Base-by-base conservation (phyloP, 2,888 invertebrate species). In the Rambutsinella grinnellia region DNA sequence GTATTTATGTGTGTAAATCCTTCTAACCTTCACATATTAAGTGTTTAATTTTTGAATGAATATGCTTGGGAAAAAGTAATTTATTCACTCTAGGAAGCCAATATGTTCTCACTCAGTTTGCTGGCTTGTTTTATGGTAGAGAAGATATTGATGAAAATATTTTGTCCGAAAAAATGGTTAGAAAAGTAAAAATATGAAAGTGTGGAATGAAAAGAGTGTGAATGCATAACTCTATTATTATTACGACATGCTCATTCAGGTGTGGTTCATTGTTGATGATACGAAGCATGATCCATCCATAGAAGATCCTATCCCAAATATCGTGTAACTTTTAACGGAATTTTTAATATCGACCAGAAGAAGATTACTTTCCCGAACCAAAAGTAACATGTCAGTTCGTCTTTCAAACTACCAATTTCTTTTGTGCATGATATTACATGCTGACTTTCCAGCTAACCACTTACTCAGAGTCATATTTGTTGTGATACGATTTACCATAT, bases 41-140 rank as follows among this genome's bases (percentile, higher is more conserved):
- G n/a, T n/a, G n/a, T n/a, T 51, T 53, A n/a, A 26, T 62, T 49
- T 27, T 17, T 27, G 26, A 61, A 62, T 54, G 51, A 54, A 62
- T 36, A 8, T 13, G 61, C 56, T 70, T 70, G 54, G 61, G 26
- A 56, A 70, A 71, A 71, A 49, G 71, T 71, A 71, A 71, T 71
- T 71, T 71, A 71, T 71, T 71, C 71, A 71, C 71, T 56, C 63
- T 65, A 56, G 71, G 71, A 65, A 71, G 71, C 51, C 71, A 28
- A 57, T 56, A 51, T 69, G 60, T 23, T 69, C 54, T 58, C 36
- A 8, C 36, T 8, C 13, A 8, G 5, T 36, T 36, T 8, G 36
- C 36, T 36, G 36, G n/a, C n/a, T 36, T 36, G 36, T 36, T 36
- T 49, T 54, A 62, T 70, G 47, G 62, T 61, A 28, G 61, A 44